phyloP scores from a whole-genome alignment of 2,888 invertebrate species.

The Heteromurus nitidus region DNA sequence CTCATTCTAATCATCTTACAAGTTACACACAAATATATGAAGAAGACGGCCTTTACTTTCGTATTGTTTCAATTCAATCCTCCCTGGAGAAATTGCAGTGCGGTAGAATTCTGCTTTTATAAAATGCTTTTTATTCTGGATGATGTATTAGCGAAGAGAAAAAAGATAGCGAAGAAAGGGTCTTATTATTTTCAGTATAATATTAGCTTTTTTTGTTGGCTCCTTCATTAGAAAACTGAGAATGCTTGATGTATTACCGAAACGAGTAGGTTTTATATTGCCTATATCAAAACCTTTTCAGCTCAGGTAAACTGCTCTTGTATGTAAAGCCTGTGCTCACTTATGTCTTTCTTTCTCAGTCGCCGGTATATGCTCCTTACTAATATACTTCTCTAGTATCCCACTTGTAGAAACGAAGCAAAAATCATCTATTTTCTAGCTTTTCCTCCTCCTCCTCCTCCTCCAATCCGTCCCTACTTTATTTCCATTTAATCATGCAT shows the following conservation, averaged over 20 bases:
- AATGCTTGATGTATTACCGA: too few species aligned
- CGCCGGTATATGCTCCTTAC: too few species aligned
- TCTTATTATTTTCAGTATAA: conserved; percentile 9
- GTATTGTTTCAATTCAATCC: not conserved
- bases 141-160: too few species aligned
- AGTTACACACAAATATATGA: not conserved
- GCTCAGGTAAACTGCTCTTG: too few species aligned
- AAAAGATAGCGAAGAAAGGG: not conserved
- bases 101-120: not conserved
- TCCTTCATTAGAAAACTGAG: not conserved
- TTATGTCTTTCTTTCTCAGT: too few species aligned
- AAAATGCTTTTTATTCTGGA: too few species aligned
- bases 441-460: not conserved
- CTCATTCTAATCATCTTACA: not conserved
- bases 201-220: conserved; percentile 13
- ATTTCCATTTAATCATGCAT: conserved; percentile 19
- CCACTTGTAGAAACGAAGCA: too few species aligned
- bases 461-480: conserved; percentile 4
- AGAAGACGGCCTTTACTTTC: not conserved
- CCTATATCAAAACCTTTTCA: too few species aligned
- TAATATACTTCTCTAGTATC: too few species aligned
- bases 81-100: conserved; percentile 8
- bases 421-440: conserved; percentile 15
- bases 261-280: too few species aligned
- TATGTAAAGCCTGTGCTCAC: too few species aligned